Conservation (phyloP, 53 echinoderm and acorn worm species). For the Antedon mediterranea region DNA sequence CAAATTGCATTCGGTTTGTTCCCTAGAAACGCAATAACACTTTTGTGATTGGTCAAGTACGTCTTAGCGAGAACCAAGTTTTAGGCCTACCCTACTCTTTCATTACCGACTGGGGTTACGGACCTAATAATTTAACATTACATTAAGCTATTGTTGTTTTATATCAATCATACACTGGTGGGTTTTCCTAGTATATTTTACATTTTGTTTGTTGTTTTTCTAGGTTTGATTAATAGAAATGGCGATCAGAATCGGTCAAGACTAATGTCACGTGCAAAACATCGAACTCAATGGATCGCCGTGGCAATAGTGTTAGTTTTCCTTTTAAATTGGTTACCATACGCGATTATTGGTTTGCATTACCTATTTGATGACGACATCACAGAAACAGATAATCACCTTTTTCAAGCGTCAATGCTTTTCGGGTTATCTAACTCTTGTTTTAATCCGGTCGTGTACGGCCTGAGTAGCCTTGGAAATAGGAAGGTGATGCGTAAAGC, state of each 20-base stretch:
- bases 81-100: too few species aligned
- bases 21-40: too few species aligned
- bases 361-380: conserved; percentile 17
- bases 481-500: not conserved
- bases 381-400: not conserved
- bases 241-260: conserved; percentile 69
- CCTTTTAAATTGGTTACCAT: conserved; percentile 85
- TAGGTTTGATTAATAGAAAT: conserved; percentile 12
- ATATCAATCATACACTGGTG: too few species aligned
- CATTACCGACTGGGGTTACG: too few species aligned
- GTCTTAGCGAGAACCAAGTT: too few species aligned
- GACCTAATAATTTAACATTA: too few species aligned
- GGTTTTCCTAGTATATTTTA: too few species aligned
- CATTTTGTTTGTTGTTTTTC: too few species aligned
- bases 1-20: too few species aligned
- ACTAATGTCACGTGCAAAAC: conserved; percentile 80
- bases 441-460: conserved; percentile 86
- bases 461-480: conserved; percentile 47
- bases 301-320: conserved; percentile 74
- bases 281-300: conserved; percentile 85
- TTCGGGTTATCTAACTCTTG: conserved; percentile 88
- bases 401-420: conserved; percentile 44
- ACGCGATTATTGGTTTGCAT: conserved; percentile 33
- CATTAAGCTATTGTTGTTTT: too few species aligned
- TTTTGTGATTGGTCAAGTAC: too few species aligned